Evolutionary conservation across 1,140 invertebrate genomes (phyloP), one percentile per base, ranked within the genome.

Genomic region (Nasonia longicornis): DNA sequence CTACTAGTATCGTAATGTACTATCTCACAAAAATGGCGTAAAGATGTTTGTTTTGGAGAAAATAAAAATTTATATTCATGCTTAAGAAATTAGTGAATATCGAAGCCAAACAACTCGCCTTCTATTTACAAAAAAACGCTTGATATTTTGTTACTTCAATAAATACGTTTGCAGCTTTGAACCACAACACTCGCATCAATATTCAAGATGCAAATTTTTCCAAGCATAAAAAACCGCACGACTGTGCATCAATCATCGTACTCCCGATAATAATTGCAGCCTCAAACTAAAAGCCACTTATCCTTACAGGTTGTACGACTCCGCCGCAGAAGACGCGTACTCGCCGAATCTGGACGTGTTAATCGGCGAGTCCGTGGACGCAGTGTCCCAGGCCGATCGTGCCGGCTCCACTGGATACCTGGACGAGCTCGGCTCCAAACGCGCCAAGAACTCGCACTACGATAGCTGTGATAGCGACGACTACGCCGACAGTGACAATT

Each of bases 401-500:
- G 84, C 85, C 52, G 83, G 77, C 45, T 77, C 76, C 3, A 20
- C 66, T n/a, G 82, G 81, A 64, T 87, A 86, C 83, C 76, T 82
- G 42, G 84, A 87, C 64, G 84, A 85, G 71, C 72, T 80, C 64
- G 45, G 45, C 35, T 83, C 83, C 82, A 86, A 84, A 76, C 83
- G 85, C 45, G 81, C 83, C 64, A 88, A 88, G 78, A 84, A 83
- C 76, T 84, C 85, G 48, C 87, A 88, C 77, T 90, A 90, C 66
- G 89, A 91, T 80, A 91, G 88, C 74, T 88, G 87, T 66, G 90
- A 91, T 79, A 91, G 89, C 83, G 90, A 91, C 52, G 90, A 91
- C 85, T 90, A 90, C 48, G 90, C 89, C 7, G 89, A 90, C 42
- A 91, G 89, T 85, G 90, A 91, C 83, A 88, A 91, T 84, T 91